A percentile compares a stretch with the other conserved stretches of the same genome.
Evolutionary conservation across 2,888 invertebrate genomes (phyloP).

Genomic region (Crossocerus cetratus): DNA sequence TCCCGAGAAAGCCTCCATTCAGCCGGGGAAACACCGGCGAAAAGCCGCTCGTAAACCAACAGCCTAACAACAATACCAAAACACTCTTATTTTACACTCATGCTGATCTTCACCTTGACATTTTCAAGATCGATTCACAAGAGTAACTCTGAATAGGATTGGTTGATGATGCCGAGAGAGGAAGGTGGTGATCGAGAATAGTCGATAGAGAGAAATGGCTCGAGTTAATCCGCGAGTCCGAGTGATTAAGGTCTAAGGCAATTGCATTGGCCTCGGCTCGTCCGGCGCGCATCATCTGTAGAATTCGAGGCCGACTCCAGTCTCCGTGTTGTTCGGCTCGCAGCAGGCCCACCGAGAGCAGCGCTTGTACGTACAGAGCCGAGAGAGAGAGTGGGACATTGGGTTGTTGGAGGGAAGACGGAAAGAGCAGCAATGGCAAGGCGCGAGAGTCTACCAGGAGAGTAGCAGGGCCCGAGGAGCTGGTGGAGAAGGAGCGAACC

Average conservation of each 20-base stretch:
- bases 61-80: too few relatives aligned
- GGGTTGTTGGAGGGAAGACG: slow-evolving; percentile 11
- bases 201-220: slow-evolving; percentile 64
- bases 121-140: too few relatives aligned
- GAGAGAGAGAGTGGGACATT: too few relatives aligned
- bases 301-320: not conserved
- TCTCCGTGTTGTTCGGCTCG: too few relatives aligned
- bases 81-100: too few relatives aligned
- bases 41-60: not conserved
- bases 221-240: slow-evolving; percentile 65
- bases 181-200: slow-evolving; percentile 29
- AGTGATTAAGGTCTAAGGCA: slow-evolving; percentile 71
- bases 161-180: not conserved
- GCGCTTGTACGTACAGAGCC: too few relatives aligned
- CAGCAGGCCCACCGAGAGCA: slow-evolving; percentile 28
- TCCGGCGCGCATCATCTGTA: slow-evolving; percentile 56
- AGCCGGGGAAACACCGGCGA: too few relatives aligned
- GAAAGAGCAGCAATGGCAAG: not conserved
- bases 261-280: slow-evolving; percentile 66
- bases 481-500: slow-evolving; percentile 60
- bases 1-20: not conserved
- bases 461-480: not conserved
- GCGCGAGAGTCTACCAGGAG: slow-evolving; percentile 37
- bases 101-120: not conserved
- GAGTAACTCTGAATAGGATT: too few relatives aligned